Percentiles rank a stretch among this genome's conserved stretches.
Conservation (phyloP, 2,797 vertebrate species). For the Gymnothorax javanicus region DNA sequence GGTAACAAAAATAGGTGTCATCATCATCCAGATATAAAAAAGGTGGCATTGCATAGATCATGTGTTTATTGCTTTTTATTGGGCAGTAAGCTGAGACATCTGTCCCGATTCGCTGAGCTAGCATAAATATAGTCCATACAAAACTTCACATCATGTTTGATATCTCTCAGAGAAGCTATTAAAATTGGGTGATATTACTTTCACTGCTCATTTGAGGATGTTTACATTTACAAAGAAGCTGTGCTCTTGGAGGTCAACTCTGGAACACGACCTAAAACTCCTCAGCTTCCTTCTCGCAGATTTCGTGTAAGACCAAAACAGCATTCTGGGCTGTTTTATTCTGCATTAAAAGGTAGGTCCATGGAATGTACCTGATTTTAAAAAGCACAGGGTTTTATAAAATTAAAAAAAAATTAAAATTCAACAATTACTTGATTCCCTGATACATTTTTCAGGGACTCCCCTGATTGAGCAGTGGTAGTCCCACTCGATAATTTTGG, state of each 20-base stretch:
- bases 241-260: not conserved
- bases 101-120: not conserved
- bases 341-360: not conserved
- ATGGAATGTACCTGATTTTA: not conserved
- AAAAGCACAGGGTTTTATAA: not conserved
- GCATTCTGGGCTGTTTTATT: not conserved
- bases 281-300: not conserved
- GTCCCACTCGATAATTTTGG: not conserved
- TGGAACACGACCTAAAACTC: not conserved
- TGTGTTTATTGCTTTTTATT: conserved; percentile 28
- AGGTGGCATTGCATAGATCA: conserved; percentile 34
- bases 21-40: conserved; percentile 12
- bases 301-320: not conserved
- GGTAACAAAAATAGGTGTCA: conserved; percentile 20
- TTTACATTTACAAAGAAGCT: not conserved
- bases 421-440: not conserved
- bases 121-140: not conserved
- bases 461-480: not conserved
- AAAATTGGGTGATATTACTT: not conserved
- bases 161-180: not conserved
- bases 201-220: not conserved
- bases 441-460: not conserved
- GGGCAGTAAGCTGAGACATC: not conserved
- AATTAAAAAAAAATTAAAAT: not conserved
- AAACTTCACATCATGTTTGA: not conserved